phyloP scores from a whole-genome alignment of 2,888 invertebrate genomes.

The Drosophila nr. fundita region DNA sequence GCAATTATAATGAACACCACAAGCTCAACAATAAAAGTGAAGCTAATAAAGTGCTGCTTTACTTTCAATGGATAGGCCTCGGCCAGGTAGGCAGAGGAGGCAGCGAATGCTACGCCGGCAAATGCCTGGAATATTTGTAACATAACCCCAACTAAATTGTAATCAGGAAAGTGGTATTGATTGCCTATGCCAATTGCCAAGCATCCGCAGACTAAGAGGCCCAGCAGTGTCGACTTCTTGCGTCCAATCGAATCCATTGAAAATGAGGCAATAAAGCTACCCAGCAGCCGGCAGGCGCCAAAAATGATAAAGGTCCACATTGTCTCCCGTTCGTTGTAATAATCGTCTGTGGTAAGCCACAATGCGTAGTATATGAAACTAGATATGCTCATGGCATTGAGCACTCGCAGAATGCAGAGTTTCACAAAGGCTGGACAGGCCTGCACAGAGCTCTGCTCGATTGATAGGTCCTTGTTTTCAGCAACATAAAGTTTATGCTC shows the following conservation, averaged over 20 bases:
- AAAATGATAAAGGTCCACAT: conserved; percentile 40
- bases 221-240: conserved; percentile 47
- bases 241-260: conserved; percentile 68
- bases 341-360: no score
- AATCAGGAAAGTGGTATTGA: not conserved
- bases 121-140: conserved; percentile 61
- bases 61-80: conserved; percentile 75
- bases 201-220: conserved; percentile 45
- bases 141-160: conserved; percentile 5
- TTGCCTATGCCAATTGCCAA: conserved; percentile 55
- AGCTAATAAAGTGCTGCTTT: conserved; percentile 61
- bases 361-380: conserved; percentile 21
- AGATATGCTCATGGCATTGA: conserved; percentile 62
- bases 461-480: conserved; percentile 42
- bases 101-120: conserved; percentile 55
- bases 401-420: conserved; percentile 60
- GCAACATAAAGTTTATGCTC: conserved; percentile 67
- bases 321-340: not conserved
- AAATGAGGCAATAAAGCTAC: conserved; percentile 37
- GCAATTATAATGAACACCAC: conserved; percentile 39
- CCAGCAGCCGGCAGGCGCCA: conserved; percentile 54
- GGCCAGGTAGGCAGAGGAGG: conserved; percentile 67
- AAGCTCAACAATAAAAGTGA: conserved; percentile 45
- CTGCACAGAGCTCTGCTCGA: conserved; percentile 22
- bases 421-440: conserved; percentile 62